Conservation (phyloP, 1,140 invertebrate genomes). For the Eupristina koningsbergeri region DNA sequence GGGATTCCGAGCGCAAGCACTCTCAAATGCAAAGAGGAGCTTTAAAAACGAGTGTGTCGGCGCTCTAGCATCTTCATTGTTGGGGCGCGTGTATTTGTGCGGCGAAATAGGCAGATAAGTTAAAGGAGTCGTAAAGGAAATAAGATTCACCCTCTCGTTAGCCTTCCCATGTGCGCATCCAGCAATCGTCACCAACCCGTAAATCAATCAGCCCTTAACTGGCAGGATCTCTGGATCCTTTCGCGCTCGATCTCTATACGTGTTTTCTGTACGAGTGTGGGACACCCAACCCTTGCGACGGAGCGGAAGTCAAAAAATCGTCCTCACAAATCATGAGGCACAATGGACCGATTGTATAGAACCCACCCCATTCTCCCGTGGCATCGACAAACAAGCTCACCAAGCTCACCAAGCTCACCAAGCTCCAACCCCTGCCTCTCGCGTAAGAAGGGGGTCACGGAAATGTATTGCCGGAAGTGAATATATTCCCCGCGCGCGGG, state of each 20-base stretch:
- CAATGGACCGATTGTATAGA: constrained; percentile 71
- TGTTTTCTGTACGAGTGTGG: constrained; percentile 22
- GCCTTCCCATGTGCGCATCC: constrained; percentile 17
- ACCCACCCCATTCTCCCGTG: constrained; percentile 52
- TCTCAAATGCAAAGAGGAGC: neutral
- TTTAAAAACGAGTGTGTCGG: neutral
- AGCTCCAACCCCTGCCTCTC: constrained; percentile 67
- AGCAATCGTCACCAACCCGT: constrained; percentile 54
- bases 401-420: constrained; percentile 56
- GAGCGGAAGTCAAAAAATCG: constrained; percentile 71
- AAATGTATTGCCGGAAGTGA: constrained; percentile 74
- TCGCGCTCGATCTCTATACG: neutral
- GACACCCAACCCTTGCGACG: constrained; percentile 22
- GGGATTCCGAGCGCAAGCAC: no score
- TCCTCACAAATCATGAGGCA: constrained; percentile 71
- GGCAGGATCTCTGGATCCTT: constrained; percentile 55
- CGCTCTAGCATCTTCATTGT: neutral
- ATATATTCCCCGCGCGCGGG: constrained; percentile 64
- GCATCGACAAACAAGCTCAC: constrained; percentile 59
- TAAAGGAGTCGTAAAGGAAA: constrained; percentile 33
- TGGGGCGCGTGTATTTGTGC: neutral
- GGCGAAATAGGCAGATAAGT: neutral
- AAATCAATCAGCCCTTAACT: constrained; percentile 63
- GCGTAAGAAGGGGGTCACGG: constrained; percentile 54
- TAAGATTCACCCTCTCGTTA: constrained; percentile 55